These are phyloP conservation scores for Pangasius djambal DNA, from an alignment of 2,797 vertebrate genomes.

Conservation along the genomic window DNA sequence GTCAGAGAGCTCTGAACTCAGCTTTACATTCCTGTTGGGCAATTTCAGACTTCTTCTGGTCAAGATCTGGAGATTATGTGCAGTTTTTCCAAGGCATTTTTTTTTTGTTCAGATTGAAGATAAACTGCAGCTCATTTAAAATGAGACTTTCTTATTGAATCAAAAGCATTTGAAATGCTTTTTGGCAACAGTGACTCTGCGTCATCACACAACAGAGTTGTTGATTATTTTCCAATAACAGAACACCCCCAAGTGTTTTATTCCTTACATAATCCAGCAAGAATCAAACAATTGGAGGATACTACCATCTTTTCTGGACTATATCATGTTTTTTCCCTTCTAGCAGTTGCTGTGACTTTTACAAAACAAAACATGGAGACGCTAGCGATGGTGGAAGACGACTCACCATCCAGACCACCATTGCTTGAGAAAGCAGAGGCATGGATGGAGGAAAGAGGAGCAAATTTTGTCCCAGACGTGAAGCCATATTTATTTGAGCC, in stretches of 20 bases:
- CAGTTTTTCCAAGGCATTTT: background rate
- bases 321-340: background rate
- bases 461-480: background rate
- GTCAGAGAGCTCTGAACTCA: slow-evolving; percentile 52
- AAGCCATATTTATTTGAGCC: background rate
- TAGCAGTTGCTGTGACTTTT: background rate
- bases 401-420: background rate
- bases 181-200: background rate
- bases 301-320: background rate
- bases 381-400: background rate
- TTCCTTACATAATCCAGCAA: background rate
- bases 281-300: background rate
- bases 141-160: slow-evolving; percentile 15
- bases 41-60: slow-evolving; percentile 48
- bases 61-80: slow-evolving; percentile 32
- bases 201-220: background rate
- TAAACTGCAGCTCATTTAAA: slow-evolving; percentile 13
- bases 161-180: background rate
- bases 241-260: background rate
- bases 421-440: background rate
- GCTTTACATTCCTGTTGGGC: slow-evolving; percentile 36
- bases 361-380: background rate
- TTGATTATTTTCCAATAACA: background rate
- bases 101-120: slow-evolving; percentile 5
- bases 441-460: background rate